Conservation (phyloP, 30 jellyfish, hydroid and myxozoan species). For the Rhopilema esculentum region DNA sequence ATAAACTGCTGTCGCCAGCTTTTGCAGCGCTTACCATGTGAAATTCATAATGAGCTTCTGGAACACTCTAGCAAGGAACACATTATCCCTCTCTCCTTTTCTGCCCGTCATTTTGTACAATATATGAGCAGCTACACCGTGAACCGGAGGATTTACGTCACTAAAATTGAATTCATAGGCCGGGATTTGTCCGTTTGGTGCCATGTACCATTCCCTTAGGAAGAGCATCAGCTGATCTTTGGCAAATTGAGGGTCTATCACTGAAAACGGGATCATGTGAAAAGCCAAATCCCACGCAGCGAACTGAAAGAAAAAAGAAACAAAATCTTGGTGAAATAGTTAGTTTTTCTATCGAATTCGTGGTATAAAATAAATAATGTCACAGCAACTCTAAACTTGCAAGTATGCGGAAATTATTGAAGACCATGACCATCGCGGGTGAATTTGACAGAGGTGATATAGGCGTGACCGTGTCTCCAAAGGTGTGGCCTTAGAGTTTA, state of each 20-base stretch:
- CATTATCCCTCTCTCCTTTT: constrained; percentile 80
- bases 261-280: constrained; percentile 90
- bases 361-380: background rate
- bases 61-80: constrained; percentile 84
- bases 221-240: constrained; percentile 75
- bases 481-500: too few species aligned
- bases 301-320: constrained; percentile 37
- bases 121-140: constrained; percentile 80
- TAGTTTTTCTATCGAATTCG: background rate
- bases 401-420: too few species aligned
- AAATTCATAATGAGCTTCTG: constrained; percentile 91
- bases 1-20: too few species aligned
- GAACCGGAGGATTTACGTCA: constrained; percentile 97
- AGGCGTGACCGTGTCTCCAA: too few species aligned
- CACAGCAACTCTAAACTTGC: too few species aligned
- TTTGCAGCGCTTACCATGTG: constrained; percentile 72
- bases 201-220: constrained; percentile 94
- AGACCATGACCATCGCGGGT: too few species aligned
- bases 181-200: constrained; percentile 96
- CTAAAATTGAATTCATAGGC: constrained; percentile 93
- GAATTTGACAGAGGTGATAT: too few species aligned
- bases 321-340: background rate
- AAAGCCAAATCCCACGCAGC: constrained; percentile 97
- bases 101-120: constrained; percentile 88
- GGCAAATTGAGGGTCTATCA: constrained; percentile 86